phyloP scores from a whole-genome alignment of 2,888 invertebrate species.

The Mythimna ferrago region DNA sequence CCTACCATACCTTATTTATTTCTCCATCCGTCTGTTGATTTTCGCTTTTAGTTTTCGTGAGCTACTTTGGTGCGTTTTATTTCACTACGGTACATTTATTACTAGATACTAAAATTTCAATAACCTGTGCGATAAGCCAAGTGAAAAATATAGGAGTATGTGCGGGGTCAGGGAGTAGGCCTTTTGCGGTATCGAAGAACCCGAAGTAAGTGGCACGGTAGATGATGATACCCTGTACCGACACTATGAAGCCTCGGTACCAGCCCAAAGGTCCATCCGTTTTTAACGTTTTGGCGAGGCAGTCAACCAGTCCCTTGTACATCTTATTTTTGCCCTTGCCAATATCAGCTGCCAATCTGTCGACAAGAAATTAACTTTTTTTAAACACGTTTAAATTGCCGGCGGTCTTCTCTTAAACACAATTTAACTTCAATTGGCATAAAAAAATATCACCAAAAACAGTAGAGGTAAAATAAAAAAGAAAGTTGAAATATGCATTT shows the following conservation, averaged over 20 bases:
- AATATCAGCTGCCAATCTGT: slow-evolving; percentile 93
- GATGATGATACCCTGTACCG: slow-evolving; percentile 98
- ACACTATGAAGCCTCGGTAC: slow-evolving; percentile 98
- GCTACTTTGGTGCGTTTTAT: no score
- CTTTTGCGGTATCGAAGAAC: slow-evolving; percentile 97
- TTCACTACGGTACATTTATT: no score
- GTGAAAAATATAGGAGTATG: slow-evolving; percentile 96
- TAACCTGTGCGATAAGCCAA: slow-evolving; percentile 96
- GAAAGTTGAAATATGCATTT: no score
- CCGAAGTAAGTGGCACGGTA: slow-evolving; percentile 99
- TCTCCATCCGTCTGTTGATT: no score
- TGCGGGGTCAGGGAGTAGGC: slow-evolving; percentile 97
- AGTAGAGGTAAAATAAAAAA: no score
- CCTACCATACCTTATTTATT: no score
- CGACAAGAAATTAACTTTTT: neutral
- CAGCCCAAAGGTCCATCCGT: slow-evolving; percentile 95
- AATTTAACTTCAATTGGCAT: no score
- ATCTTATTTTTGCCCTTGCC: slow-evolving; percentile 94
- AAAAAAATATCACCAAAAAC: no score
- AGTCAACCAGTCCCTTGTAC: slow-evolving; percentile 95
- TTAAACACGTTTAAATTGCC: neutral
- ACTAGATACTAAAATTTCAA: neutral
- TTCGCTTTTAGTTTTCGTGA: no score
- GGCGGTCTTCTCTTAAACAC: neutral
- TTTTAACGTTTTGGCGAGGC: slow-evolving; percentile 95